phyloP scores from a whole-genome alignment of 2,113 vertebrate species.

The Cyanocitta stelleri region DNA sequence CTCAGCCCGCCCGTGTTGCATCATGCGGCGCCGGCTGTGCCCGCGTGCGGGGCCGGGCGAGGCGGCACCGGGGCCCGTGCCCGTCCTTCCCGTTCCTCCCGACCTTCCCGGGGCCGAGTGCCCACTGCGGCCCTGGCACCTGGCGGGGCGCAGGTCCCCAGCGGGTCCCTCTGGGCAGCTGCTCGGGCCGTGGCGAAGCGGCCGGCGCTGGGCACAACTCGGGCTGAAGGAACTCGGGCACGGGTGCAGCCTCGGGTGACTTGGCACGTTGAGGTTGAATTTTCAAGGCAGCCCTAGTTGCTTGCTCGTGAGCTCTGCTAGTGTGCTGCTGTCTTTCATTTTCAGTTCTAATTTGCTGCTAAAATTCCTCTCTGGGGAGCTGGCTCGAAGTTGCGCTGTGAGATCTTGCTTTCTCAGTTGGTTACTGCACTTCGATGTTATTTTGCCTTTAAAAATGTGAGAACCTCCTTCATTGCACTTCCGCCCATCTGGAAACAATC shows the following conservation, averaged over 20 bases:
- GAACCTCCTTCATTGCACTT: not conserved
- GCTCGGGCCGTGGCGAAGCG: not conserved
- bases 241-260: not conserved
- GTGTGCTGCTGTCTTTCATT: fast-evolving
- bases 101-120: not conserved
- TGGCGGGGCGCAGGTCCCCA: not conserved
- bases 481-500: not conserved
- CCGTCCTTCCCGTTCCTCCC: not conserved
- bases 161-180: not conserved
- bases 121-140: not conserved
- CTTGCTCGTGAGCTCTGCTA: not conserved
- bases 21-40: not conserved
- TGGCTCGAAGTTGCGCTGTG: not conserved
- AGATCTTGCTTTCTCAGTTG: not conserved
- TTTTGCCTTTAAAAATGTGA: not conserved
- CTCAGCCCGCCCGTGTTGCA: not conserved
- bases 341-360: not conserved
- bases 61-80: not conserved
- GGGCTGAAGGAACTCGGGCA: not conserved
- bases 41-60: not conserved
- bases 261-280: not conserved
- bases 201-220: fast-evolving
- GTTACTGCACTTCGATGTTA: not conserved
- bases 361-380: not conserved
- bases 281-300: not conserved